These are phyloP conservation scores for cat (Felis catus) DNA, from an alignment of 2,113 vertebrate species.

Conservation along the genomic window DNA sequence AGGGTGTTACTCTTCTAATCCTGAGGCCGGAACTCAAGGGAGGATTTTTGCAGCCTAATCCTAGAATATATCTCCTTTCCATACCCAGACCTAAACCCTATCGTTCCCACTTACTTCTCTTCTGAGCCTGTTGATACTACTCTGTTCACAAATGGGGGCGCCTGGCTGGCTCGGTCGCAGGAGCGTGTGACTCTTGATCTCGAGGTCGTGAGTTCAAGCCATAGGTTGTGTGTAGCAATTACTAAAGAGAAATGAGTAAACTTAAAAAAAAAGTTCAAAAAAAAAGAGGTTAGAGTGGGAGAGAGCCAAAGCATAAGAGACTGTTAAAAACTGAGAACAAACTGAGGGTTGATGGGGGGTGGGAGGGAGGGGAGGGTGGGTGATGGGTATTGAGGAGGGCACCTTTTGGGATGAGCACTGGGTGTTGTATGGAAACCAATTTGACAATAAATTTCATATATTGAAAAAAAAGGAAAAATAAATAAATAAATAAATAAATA, in stretches of 20 bases:
- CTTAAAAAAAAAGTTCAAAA: background rate
- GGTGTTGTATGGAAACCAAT: too few species aligned
- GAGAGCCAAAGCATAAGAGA: too few species aligned
- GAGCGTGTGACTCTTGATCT: background rate
- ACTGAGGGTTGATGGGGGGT: too few species aligned
- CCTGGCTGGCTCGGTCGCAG: background rate
- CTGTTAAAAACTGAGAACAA: too few species aligned
- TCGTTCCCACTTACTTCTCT: background rate
- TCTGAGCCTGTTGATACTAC: background rate
- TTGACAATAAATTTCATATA: too few species aligned
- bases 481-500: too few species aligned
- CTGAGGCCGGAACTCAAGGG: conserved; percentile 1
- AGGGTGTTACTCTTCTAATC: background rate
- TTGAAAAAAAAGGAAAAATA: too few species aligned
- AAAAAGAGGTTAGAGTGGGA: too few species aligned
- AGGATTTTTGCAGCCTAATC: background rate
- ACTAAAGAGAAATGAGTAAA: background rate
- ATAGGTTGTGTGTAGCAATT: background rate
- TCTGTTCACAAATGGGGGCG: background rate
- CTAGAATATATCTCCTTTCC: background rate
- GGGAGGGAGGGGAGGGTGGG: too few species aligned
- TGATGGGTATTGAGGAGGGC: too few species aligned
- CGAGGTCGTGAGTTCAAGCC: background rate
- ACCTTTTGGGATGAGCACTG: too few species aligned
- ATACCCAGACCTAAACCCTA: background rate